A percentile compares a stretch with the other conserved stretches of the same genome.
These are phyloP conservation scores for Bombus soroeensis DNA, from an alignment of 1,140 invertebrate species.

Conservation along the genomic window DNA sequence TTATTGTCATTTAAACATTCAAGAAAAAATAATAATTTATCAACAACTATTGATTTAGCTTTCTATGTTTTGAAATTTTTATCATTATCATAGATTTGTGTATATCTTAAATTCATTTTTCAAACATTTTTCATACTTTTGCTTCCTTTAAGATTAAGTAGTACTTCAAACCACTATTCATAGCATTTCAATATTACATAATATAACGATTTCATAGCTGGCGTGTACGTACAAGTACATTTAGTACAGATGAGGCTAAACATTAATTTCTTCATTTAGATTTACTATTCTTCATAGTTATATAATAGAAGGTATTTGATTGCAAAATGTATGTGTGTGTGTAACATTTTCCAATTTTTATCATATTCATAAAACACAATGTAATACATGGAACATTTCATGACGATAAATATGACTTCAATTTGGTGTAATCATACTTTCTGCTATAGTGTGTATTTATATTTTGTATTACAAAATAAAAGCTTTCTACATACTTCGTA, in stretches of 20 bases:
- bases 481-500: neutral
- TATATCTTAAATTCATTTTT: constrained; percentile 14
- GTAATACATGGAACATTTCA: neutral
- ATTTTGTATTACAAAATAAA: neutral
- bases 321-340: constrained; percentile 13
- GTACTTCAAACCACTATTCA: constrained; percentile 32
- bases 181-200: constrained; percentile 30
- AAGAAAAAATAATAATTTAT: constrained; percentile 24
- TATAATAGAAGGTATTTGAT: neutral
- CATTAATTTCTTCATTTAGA: constrained; percentile 22
- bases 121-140: neutral
- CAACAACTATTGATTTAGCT: constrained; percentile 18
- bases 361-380: neutral
- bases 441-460: neutral
- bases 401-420: neutral
- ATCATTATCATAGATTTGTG: neutral
- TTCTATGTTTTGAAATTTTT: constrained; percentile 3
- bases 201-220: constrained; percentile 24
- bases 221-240: neutral
- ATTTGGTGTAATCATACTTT: constrained; percentile 17
- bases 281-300: constrained; percentile 5
- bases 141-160: constrained; percentile 24
- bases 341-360: neutral
- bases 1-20: constrained; percentile 19
- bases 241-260: constrained; percentile 47